Evolutionary conservation across 2,888 invertebrate species (phyloP).

Genomic region (Lasius platythorax): DNA sequence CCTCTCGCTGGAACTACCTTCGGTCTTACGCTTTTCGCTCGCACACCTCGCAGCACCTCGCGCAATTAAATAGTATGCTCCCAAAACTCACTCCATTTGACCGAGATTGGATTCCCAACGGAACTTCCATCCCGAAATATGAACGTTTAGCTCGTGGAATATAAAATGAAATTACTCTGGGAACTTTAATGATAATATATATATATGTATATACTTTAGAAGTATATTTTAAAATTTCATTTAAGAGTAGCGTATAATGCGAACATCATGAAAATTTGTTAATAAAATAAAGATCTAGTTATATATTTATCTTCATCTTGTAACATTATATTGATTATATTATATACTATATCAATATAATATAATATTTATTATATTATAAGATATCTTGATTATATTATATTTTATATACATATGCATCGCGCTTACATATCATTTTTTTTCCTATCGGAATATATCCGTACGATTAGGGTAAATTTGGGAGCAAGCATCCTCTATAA

Average conservation of each 20-base stretch:
- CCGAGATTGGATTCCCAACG: slow-evolving; percentile 45
- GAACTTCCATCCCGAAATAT: slow-evolving; percentile 43
- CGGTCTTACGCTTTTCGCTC: slow-evolving; percentile 44
- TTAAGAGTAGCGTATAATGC: background rate
- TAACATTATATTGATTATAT: too few species aligned
- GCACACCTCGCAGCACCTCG: slow-evolving; percentile 11
- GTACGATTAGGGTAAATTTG: background rate
- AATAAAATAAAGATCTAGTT: background rate
- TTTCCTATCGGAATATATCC: background rate
- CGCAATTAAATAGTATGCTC: slow-evolving; percentile 49
- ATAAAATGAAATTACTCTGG: slow-evolving; percentile 12
- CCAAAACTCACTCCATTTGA: slow-evolving; percentile 52
- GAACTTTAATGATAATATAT: background rate
- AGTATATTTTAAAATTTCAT: background rate
- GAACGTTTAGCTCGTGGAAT: slow-evolving; percentile 30
- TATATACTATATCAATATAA: too few species aligned
- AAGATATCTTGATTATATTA: too few species aligned
- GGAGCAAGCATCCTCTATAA: background rate
- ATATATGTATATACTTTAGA: background rate
- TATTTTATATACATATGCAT: background rate
- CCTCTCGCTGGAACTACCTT: slow-evolving; percentile 18
- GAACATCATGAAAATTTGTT: background rate
- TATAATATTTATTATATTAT: too few species aligned
- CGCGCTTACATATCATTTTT: background rate
- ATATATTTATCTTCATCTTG: too few species aligned